Conservation (phyloP, 2,888 invertebrate genomes). For the Lasioglossum malachurum region DNA sequence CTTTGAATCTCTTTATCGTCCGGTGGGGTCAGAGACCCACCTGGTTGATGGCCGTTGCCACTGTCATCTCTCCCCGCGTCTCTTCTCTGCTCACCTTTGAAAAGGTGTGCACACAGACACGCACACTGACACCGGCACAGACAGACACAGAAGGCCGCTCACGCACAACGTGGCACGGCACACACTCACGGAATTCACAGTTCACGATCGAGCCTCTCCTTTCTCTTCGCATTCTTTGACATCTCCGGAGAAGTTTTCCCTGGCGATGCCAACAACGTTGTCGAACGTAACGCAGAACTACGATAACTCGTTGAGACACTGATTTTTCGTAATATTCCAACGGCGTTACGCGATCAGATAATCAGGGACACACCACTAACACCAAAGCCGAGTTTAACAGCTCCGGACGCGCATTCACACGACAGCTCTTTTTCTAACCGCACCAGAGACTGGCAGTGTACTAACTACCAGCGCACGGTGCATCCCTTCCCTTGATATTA, state of each 20-base stretch:
- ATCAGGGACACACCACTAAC: not conserved
- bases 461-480: conserved; percentile 28
- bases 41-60: conserved; percentile 64
- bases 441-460: conserved; percentile 28
- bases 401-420: conserved; percentile 32
- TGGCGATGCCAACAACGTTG: not conserved
- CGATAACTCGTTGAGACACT: not conserved
- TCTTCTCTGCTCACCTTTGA: conserved; percentile 43
- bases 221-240: conserved; percentile 58
- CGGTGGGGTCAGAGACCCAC: conserved; percentile 73
- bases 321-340: not conserved
- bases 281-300: not conserved
- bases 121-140: not conserved
- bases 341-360: not conserved
- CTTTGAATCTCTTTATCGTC: conserved; percentile 34
- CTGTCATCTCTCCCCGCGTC: conserved; percentile 57
- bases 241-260: not conserved
- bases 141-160: not conserved
- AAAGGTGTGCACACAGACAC: conserved; percentile 25
- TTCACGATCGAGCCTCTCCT: conserved; percentile 57
- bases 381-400: conserved; percentile 2
- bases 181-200: conserved; percentile 52
- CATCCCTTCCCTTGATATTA: conserved; percentile 41
- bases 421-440: conserved; percentile 13
- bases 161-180: conserved; percentile 20